These are phyloP conservation scores for Bubo scandiacus DNA, from an alignment of 2,113 vertebrate genomes.

Conservation along the genomic window DNA sequence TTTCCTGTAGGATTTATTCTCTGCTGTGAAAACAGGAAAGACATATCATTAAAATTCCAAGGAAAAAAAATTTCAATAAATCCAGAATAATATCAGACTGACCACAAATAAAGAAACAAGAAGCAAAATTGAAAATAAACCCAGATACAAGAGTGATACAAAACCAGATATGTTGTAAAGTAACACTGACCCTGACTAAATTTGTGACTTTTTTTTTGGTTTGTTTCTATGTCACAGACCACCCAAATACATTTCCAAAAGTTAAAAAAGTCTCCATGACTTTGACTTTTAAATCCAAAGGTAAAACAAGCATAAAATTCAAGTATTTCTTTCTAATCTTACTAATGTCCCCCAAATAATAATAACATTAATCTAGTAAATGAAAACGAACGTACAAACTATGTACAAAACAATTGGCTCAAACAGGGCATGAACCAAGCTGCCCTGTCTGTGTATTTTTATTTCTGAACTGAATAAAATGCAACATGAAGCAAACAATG, in stretches of 20 bases:
- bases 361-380: neutral
- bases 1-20: neutral
- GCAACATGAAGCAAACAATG: neutral
- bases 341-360: neutral
- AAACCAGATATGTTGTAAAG: neutral
- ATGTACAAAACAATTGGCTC: neutral
- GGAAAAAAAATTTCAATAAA: neutral
- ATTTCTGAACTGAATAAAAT: neutral
- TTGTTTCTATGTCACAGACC: neutral
- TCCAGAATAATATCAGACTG: neutral
- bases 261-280: neutral
- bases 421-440: accelerated
- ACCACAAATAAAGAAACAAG: neutral
- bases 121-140: neutral
- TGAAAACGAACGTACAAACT: neutral
- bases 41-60: neutral
- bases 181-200: neutral
- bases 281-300: neutral
- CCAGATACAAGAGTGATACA: too few species aligned
- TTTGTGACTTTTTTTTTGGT: neutral
- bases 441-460: neutral
- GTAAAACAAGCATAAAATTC: neutral
- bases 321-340: neutral
- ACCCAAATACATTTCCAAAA: neutral
- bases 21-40: neutral